Conservation (phyloP, 2,113 vertebrate genomes). For the Leucosticte australis region DNA sequence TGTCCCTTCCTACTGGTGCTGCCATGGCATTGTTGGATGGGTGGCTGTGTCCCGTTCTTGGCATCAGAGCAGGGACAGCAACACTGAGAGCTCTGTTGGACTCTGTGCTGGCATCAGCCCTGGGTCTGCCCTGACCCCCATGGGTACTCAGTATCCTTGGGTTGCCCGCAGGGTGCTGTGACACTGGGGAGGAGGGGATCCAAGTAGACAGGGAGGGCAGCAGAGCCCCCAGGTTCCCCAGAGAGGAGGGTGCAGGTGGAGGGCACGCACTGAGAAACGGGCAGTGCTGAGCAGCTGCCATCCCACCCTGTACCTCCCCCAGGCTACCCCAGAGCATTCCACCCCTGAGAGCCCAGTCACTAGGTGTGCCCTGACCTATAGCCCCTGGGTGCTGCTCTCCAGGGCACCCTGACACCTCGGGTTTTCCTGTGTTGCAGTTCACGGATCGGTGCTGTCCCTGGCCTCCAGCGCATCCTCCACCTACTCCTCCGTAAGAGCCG, state of each 20-base stretch:
- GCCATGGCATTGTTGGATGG: not conserved
- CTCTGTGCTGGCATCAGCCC: not conserved
- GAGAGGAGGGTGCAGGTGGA: not conserved
- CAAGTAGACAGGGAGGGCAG: not conserved
- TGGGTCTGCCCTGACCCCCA: not conserved
- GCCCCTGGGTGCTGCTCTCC: not conserved
- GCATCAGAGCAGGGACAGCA: not conserved
- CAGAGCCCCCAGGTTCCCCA: not conserved
- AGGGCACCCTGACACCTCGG: not conserved
- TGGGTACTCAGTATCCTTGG: not conserved
- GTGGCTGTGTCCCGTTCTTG: rapidly evolving
- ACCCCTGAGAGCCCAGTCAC: not conserved
- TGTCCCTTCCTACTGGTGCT: not conserved
- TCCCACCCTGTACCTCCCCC: not conserved
- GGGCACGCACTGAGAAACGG: rapidly evolving
- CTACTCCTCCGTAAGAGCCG: constrained; percentile 91
- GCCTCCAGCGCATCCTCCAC: constrained; percentile 92
- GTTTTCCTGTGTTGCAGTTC: constrained; percentile 82
- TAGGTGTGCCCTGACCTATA: not conserved
- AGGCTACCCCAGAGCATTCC: not conserved
- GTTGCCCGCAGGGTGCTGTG: not conserved
- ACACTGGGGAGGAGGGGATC: not conserved
- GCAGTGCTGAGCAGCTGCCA: not conserved
- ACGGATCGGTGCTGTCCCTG: constrained; percentile 92
- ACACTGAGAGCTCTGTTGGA: not conserved